phyloP scores from a whole-genome alignment of 2,888 invertebrate species.

The Latrodectus hesperus region DNA sequence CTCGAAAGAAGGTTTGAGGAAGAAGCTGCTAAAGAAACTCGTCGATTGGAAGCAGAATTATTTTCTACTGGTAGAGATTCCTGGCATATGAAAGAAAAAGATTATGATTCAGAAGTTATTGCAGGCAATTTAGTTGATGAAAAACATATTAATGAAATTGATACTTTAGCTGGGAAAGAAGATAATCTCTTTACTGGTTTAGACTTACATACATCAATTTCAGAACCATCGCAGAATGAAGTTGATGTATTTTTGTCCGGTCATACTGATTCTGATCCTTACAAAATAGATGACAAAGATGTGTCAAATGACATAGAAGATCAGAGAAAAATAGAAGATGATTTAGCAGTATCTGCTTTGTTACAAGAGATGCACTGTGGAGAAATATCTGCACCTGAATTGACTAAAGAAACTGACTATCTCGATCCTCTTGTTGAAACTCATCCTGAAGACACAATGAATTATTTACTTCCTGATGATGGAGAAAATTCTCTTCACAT shows the following conservation, averaged over 20 bases:
- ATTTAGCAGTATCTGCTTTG: slow-evolving; percentile 71
- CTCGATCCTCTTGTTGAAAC: slow-evolving; percentile 61
- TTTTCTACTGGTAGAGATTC: slow-evolving; percentile 67
- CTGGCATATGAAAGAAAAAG: slow-evolving; percentile 76
- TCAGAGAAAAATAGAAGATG: slow-evolving; percentile 72
- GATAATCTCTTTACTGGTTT: slow-evolving; percentile 62
- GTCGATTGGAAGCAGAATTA: slow-evolving; percentile 71
- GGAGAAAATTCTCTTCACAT: slow-evolving; percentile 64
- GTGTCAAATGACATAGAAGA: slow-evolving; percentile 70
- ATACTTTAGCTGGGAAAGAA: slow-evolving; percentile 43
- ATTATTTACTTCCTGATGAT: slow-evolving; percentile 61
- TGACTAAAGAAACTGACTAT: slow-evolving; percentile 69
- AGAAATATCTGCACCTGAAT: slow-evolving; percentile 69
- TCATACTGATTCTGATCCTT: slow-evolving; percentile 55
- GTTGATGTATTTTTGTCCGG: slow-evolving; percentile 52
- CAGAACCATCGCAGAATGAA: slow-evolving; percentile 50
- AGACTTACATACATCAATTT: slow-evolving; percentile 46
- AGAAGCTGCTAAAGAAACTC: slow-evolving; percentile 72
- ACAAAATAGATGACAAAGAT: slow-evolving; percentile 63
- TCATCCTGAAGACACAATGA: slow-evolving; percentile 67
- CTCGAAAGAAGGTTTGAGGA: slow-evolving; percentile 70
- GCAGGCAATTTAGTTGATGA: slow-evolving; percentile 47
- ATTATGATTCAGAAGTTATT: slow-evolving; percentile 76
- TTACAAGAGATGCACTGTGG: slow-evolving; percentile 71
- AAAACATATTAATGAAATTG: slow-evolving; percentile 56